phyloP scores from a whole-genome alignment of 2,888 invertebrate species.

The Drosophila anomelani region DNA sequence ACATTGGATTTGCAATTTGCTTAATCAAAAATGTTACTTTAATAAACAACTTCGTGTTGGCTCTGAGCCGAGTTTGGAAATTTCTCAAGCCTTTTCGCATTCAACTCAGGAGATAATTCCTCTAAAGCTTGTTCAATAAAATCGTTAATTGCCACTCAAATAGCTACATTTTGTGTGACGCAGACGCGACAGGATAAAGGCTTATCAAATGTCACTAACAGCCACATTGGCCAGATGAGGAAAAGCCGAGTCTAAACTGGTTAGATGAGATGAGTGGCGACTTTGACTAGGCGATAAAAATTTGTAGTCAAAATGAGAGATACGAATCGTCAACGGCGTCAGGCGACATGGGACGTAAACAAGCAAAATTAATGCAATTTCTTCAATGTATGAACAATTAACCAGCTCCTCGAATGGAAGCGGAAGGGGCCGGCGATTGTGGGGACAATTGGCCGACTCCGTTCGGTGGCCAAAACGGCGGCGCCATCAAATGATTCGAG shows the following conservation, averaged over 20 bases:
- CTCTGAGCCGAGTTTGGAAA: slow-evolving; percentile 40
- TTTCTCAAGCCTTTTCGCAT: slow-evolving; percentile 35
- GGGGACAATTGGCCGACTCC: slow-evolving; percentile 29
- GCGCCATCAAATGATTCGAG: slow-evolving; percentile 70
- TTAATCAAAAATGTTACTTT: slow-evolving; percentile 32
- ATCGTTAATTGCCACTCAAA: slow-evolving; percentile 76
- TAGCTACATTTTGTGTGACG: slow-evolving; percentile 69
- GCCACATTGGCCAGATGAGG: slow-evolving; percentile 11
- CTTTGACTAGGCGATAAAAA: slow-evolving; percentile 63
- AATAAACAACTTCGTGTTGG: slow-evolving; percentile 5
- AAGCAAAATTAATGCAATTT: slow-evolving; percentile 75
- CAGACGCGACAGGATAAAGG: slow-evolving; percentile 70
- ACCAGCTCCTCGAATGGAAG: slow-evolving; percentile 26
- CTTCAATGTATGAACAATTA: slow-evolving; percentile 60
- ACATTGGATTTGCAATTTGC: slow-evolving; percentile 16
- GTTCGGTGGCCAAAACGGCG: slow-evolving; percentile 44
- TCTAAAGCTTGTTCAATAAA: slow-evolving; percentile 65
- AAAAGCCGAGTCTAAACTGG: slow-evolving; percentile 57
- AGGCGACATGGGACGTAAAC: slow-evolving; percentile 66
- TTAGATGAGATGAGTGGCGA: slow-evolving; percentile 54
- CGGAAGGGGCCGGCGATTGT: slow-evolving; percentile 1
- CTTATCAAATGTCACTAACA: slow-evolving; percentile 65
- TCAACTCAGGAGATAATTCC: slow-evolving; percentile 48
- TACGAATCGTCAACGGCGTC: slow-evolving; percentile 51
- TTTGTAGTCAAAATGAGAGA: slow-evolving; percentile 58